A percentile compares a stretch with the other conserved stretches of the same genome.
These are phyloP conservation scores for Fregata magnificens DNA, from an alignment of 2,113 vertebrate genomes.

Conservation along the genomic window DNA sequence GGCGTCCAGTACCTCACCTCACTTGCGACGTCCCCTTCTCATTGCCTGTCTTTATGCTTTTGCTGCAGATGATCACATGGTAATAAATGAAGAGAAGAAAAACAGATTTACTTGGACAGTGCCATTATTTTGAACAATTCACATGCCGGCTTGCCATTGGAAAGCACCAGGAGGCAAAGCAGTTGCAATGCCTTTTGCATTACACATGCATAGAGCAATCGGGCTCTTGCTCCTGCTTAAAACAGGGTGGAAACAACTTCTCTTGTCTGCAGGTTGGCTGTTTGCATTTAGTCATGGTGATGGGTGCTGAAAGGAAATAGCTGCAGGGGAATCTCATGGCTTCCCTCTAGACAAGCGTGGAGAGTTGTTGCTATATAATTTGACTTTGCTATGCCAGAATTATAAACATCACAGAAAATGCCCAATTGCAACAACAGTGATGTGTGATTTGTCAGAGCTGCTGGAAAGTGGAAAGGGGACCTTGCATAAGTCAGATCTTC, in stretches of 20 bases:
- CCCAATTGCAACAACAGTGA: rapidly evolving
- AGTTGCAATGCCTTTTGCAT: neutral
- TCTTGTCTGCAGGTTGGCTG: neutral
- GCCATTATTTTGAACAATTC: neutral
- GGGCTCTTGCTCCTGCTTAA: neutral
- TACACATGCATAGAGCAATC: rapidly evolving
- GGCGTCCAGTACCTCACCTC: neutral
- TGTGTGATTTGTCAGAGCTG: neutral
- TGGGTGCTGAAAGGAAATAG: neutral
- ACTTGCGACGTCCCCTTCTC: rapidly evolving
- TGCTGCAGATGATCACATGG: neutral
- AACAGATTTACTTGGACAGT: neutral
- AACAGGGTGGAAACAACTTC: neutral
- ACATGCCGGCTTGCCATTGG: rapidly evolving
- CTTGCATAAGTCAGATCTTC: neutral
- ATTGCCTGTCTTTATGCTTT: rapidly evolving
- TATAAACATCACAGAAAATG: neutral
- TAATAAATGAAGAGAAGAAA: neutral
- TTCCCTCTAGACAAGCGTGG: neutral
- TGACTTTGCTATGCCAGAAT: neutral
- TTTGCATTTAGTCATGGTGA: neutral
- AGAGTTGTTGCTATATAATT: neutral
- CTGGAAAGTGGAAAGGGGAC: neutral
- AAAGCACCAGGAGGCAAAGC: neutral
- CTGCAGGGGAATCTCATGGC: neutral